These are phyloP conservation scores for Chiridota heheva DNA, from an alignment of 35 echinoderm and acorn worm species.

Conservation along the genomic window DNA sequence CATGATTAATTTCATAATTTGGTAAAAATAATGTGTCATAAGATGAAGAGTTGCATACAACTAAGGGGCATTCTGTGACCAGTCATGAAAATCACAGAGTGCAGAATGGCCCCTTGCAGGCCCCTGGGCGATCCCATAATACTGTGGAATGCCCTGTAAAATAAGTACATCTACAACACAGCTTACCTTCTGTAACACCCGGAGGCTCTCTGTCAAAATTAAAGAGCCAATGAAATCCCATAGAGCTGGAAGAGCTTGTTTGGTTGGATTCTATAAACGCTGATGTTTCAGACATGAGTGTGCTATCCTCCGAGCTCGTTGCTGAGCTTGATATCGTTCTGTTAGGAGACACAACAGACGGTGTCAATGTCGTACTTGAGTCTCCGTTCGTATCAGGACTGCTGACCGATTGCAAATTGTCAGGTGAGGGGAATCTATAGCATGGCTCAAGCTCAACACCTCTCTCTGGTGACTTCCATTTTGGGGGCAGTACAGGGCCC, in stretches of 20 bases:
- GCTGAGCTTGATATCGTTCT: conserved; percentile 51
- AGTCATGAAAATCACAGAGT: too few relatives aligned
- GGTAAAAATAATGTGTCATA: too few relatives aligned
- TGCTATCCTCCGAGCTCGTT: conserved; percentile 82
- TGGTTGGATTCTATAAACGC: conserved; percentile 75
- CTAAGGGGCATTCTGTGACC: too few relatives aligned
- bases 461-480: conserved; percentile 6
- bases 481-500: conserved; percentile 19
- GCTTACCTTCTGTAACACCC: too few relatives aligned
- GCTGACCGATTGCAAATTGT: conserved; percentile 42
- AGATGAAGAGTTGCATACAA: too few relatives aligned
- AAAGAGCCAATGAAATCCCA: conserved; percentile 86
- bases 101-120: too few relatives aligned
- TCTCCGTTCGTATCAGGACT: conserved; percentile 66
- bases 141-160: too few relatives aligned
- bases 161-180: too few relatives aligned
- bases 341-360: conserved; percentile 48
- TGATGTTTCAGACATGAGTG: conserved; percentile 74
- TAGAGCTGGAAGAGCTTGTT: conserved; percentile 78
- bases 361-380: conserved; percentile 76
- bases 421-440: conserved; percentile 10
- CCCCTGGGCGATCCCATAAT: too few relatives aligned
- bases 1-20: too few relatives aligned
- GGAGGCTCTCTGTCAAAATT: conserved; percentile 63
- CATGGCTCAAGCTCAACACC: too few relatives aligned